Base-by-base conservation (phyloP, 2,888 invertebrate species). In the Bibio marci region DNA sequence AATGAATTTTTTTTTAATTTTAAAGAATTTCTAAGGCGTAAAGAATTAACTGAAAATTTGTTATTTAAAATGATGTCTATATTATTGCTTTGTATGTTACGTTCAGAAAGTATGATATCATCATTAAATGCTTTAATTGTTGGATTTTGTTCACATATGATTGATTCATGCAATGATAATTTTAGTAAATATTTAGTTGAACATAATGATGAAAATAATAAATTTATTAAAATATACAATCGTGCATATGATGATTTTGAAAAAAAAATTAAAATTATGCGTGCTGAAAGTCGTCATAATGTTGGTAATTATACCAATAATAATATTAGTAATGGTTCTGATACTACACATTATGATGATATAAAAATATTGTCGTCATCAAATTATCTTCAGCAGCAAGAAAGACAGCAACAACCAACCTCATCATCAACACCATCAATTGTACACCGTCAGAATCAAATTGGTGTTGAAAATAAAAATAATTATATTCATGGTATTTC, bases 31-130 rank as follows among this genome's bases (percentile, higher is more conserved):
- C 66, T 85, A 56, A 65, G 71, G 40, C 68, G 67, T 48, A 59
- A 80, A 40, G 72, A 65, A 47, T 66, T 73, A 33, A 48, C 51
- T 2, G 55, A 56, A 40, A 76, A 78, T 45, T 71, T 81, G 50
- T 68, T 88, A 39, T 85, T 86, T 52, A 88, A 86, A 64, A 76
- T 90, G 41, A 71, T 81, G 10, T 71, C 79, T 38, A 82, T 88
- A 50, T 77, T 82, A 49, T 67, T 91, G 40, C 77, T 87, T 55
- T 82, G 83, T 42, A 71, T 87, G 46, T 70, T 77, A 22, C 82
- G 83, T 59, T 64, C 87, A 41, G 73, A 76, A 55, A 73, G 70
- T 52, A 69, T 67, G 37, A 74, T 80, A 54, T 80, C 82, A n/a
- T 79, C 83, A 18, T 72, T 81, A 39, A 77, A 83, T 52, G 88